These are phyloP conservation scores for Eurypyga helias DNA, from an alignment of 2,113 vertebrate genomes.

Conservation along the genomic window DNA sequence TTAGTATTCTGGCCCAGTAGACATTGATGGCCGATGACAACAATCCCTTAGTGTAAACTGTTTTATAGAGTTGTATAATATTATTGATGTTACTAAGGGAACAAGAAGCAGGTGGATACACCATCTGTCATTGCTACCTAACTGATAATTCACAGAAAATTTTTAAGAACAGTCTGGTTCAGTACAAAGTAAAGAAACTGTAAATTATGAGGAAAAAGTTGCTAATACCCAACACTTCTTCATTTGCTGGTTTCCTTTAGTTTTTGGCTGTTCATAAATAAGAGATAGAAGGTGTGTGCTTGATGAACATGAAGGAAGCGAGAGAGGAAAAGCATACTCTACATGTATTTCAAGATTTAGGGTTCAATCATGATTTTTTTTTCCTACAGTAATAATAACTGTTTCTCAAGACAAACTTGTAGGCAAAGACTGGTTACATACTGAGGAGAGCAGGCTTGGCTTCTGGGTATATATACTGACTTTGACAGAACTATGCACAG, in stretches of 20 bases:
- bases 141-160: neutral
- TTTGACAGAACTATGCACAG: neutral
- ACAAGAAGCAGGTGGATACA: conserved; percentile 34
- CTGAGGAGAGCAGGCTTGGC: neutral
- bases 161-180: neutral
- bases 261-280: neutral
- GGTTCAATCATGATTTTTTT: neutral
- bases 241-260: neutral
- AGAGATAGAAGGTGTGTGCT: neutral
- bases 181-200: neutral
- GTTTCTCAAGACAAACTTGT: neutral
- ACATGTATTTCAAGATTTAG: neutral
- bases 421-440: neutral
- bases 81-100: conserved; percentile 48
- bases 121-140: conserved; percentile 52
- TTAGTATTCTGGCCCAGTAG: neutral
- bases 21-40: neutral
- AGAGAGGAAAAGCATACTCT: neutral
- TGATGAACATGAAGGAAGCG: neutral
- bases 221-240: neutral
- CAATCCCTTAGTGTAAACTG: neutral
- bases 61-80: conserved; percentile 33
- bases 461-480: neutral
- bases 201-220: neutral
- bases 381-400: neutral